Percentiles rank a stretch among this genome's conserved stretches.
phyloP scores from a whole-genome alignment of 2,113 vertebrate species.

The Rhagologus leucostigma region DNA sequence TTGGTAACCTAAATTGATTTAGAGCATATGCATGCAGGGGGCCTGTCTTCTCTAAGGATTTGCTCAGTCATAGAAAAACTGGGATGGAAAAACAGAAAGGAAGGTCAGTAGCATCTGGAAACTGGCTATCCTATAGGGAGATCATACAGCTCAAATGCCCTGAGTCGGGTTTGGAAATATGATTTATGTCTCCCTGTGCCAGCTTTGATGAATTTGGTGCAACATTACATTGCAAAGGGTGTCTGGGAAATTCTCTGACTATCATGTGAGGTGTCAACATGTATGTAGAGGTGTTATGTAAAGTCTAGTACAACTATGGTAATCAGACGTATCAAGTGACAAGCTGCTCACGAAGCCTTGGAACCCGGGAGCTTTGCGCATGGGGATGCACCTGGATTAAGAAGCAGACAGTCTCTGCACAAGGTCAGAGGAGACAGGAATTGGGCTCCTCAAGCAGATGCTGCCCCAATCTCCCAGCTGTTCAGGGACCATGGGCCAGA shows the following conservation, averaged over 20 bases:
- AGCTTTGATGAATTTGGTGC: slow-evolving; percentile 59
- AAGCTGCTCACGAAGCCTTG: slow-evolving; percentile 62
- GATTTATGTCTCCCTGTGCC: slow-evolving; percentile 16
- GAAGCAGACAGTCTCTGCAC: neutral
- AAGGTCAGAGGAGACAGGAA: neutral
- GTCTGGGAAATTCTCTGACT: slow-evolving; percentile 62
- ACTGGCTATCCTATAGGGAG: neutral
- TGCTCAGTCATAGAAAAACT: neutral
- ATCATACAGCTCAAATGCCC: neutral
- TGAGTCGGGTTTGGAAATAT: neutral
- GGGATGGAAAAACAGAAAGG: neutral
- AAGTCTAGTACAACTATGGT: slow-evolving; percentile 57
- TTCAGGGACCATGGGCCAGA: neutral
- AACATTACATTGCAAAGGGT: slow-evolving; percentile 50
- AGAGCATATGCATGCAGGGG: neutral
- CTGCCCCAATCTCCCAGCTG: neutral
- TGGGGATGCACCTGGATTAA: slow-evolving; percentile 43
- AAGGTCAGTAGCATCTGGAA: neutral
- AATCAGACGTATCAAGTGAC: slow-evolving; percentile 59
- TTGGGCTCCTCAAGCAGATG: neutral
- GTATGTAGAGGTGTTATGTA: slow-evolving; percentile 67
- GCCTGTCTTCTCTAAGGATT: neutral
- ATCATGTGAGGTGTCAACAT: slow-evolving; percentile 67
- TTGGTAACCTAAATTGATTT: neutral
- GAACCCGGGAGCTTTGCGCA: slow-evolving; percentile 20